Conservation (phyloP, 1,140 invertebrate species). For the Wasmannia auropunctata region DNA sequence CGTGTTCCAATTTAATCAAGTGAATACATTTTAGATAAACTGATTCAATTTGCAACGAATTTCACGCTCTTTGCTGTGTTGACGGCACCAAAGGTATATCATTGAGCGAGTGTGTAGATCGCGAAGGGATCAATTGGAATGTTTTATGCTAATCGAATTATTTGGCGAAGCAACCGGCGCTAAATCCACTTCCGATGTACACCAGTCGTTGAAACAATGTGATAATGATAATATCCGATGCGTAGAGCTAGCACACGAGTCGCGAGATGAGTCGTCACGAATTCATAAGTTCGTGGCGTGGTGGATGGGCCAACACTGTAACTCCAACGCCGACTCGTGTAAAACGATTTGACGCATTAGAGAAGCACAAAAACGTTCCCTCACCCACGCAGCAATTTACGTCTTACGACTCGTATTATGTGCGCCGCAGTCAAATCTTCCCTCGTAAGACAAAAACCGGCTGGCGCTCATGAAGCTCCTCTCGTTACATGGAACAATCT, state of each 20-base stretch:
- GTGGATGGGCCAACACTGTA: background rate
- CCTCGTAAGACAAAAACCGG: conserved; percentile 60
- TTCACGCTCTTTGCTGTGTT: background rate
- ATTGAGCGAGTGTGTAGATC: background rate
- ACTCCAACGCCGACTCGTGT: conserved; percentile 5
- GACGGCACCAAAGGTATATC: background rate
- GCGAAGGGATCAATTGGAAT: conserved; percentile 24
- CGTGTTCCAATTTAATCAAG: conserved; percentile 10
- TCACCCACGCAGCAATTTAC: conserved; percentile 54
- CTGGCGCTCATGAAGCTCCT: conserved; percentile 61
- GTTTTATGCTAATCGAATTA: conserved; percentile 65
- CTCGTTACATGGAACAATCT: conserved; percentile 64
- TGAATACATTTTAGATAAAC: conserved; percentile 25
- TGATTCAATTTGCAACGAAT: background rate
- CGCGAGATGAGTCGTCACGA: background rate
- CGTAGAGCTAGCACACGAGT: background rate
- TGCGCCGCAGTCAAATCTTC: conserved; percentile 37
- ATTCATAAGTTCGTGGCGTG: background rate
- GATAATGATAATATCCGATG: conserved; percentile 41
- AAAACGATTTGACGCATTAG: conserved; percentile 56
- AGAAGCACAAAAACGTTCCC: conserved; percentile 44
- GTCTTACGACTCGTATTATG: conserved; percentile 51
- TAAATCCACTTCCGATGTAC: conserved; percentile 17
- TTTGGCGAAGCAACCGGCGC: conserved; percentile 45
- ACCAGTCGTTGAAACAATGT: conserved; percentile 55